A percentile compares a stretch with the other conserved stretches of the same genome.
Conservation (phyloP, 2,113 vertebrate genomes). For the Hyperoodon ampullatus region DNA sequence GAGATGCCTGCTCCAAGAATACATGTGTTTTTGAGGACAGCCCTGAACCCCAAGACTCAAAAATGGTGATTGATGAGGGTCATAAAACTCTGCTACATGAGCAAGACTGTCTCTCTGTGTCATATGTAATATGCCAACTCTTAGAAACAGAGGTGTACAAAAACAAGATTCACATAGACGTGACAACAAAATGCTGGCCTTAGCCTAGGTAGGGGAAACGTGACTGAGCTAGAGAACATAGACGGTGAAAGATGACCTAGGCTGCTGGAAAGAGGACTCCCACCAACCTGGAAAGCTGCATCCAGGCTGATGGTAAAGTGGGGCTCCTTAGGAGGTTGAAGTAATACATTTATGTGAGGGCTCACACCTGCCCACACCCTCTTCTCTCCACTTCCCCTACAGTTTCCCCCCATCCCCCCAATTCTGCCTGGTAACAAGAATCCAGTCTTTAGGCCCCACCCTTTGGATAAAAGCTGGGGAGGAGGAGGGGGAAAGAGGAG, state of each 20-base stretch:
- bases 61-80: neutral
- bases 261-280: neutral
- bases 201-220: neutral
- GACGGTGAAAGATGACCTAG: neutral
- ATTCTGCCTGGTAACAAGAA: slow-evolving; percentile 65
- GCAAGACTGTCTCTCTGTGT: neutral
- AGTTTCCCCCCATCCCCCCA: neutral
- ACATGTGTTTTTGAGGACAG: slow-evolving; percentile 9
- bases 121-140: slow-evolving; percentile 14
- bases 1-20: neutral
- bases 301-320: neutral
- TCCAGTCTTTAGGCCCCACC: slow-evolving; percentile 51
- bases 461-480: slow-evolving; percentile 35
- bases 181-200: neutral
- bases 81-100: slow-evolving; percentile 36
- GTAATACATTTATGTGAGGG: neutral
- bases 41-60: neutral
- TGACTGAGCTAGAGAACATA: neutral
- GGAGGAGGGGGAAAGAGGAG: neutral
- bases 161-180: neutral
- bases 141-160: slow-evolving; percentile 1
- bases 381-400: neutral
- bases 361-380: neutral
- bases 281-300: neutral
- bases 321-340: neutral